Evolutionary conservation across 2,888 invertebrate genomes (phyloP).

Genomic region (Rhaphigaster nebulosa): DNA sequence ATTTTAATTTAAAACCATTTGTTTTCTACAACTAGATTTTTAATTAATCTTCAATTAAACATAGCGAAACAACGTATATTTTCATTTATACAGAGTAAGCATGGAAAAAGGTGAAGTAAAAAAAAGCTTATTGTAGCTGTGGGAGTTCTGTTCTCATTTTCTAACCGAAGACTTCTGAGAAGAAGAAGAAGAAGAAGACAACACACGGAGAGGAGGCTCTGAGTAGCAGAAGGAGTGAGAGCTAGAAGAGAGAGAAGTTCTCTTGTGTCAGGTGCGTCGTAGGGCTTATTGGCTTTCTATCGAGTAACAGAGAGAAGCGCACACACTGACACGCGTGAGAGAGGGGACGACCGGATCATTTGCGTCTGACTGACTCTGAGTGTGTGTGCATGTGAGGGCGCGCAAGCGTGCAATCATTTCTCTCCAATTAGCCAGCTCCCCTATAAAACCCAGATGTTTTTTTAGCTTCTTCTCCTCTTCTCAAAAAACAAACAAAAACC

Average conservation of each 20-base stretch:
- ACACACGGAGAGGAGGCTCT: conserved; percentile 45
- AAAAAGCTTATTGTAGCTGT: conserved; percentile 19
- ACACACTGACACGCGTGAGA: conserved; percentile 55
- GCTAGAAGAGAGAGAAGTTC: conserved; percentile 56
- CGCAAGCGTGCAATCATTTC: conserved; percentile 44
- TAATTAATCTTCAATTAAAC: not conserved
- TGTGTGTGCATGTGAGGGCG: conserved; percentile 52
- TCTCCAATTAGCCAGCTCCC: conserved; percentile 59
- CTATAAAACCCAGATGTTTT: conserved; percentile 58
- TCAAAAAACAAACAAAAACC: conserved; percentile 39
- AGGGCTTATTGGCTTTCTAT: conserved; percentile 51
- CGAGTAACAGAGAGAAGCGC: conserved; percentile 55
- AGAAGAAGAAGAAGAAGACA: conserved; percentile 53
- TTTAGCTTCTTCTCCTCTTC: conserved; percentile 56
- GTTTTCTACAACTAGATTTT: not conserved
- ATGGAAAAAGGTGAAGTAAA: conserved; percentile 43
- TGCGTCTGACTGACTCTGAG: conserved; percentile 48
- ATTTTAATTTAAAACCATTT: not conserved
- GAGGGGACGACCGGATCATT: conserved; percentile 53
- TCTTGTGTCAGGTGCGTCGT: conserved; percentile 57
- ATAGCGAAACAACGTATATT: not conserved
- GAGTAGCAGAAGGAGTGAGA: conserved; percentile 51
- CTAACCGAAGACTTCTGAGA: conserved; percentile 55
- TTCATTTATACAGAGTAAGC: not conserved
- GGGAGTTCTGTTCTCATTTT: conserved; percentile 39